Conservation (phyloP, 37 sponge, comb jelly and placozoan genomes). For the Ianthella basta region DNA sequence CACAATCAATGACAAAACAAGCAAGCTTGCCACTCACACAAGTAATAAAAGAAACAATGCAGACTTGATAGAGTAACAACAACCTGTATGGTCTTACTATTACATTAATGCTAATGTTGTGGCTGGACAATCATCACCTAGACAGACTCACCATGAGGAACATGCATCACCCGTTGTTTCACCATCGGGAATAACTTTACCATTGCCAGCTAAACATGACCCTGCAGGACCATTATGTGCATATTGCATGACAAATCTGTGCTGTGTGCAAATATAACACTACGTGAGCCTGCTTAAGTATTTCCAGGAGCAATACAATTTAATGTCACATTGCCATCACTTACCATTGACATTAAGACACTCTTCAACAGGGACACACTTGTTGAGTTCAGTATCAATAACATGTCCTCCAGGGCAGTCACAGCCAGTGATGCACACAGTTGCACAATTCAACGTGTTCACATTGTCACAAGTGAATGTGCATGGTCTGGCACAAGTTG, state of each 20-base stretch:
- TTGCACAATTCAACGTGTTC: not conserved
- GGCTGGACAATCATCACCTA: no score
- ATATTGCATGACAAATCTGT: no score
- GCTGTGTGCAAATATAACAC: no score
- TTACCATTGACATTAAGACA: no score
- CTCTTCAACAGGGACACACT: no score
- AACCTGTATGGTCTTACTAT: no score
- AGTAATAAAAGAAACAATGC: not conserved
- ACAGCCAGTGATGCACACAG: constrained; percentile 3
- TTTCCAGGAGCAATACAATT: no score
- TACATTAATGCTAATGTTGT: no score
- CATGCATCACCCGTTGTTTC: not conserved
- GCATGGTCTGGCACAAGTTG: not conserved
- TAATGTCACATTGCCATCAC: no score
- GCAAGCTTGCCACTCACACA: not conserved
- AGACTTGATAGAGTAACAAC: not conserved
- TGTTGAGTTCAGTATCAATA: no score
- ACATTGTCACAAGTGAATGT: not conserved
- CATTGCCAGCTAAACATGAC: not conserved
- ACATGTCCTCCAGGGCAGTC: not conserved
- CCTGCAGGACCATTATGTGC: not conserved
- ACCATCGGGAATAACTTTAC: not conserved
- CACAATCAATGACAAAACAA: not conserved
- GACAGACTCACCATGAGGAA: not conserved
- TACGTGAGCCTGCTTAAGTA: no score